A percentile compares a stretch with the other conserved stretches of the same genome.
Conservation (phyloP, 2,888 invertebrate genomes). For the Axea sp. region DNA sequence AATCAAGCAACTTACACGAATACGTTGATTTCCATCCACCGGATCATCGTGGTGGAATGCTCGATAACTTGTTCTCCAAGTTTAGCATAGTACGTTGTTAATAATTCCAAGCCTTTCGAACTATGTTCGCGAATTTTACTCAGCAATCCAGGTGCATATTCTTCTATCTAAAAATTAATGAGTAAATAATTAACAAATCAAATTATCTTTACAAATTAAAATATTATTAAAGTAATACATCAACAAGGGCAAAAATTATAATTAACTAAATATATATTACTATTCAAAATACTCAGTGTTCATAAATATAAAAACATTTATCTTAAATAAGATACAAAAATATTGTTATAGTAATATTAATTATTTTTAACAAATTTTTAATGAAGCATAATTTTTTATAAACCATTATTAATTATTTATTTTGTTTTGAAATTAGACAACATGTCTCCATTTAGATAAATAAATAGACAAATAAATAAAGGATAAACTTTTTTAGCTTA, state of each 20-base stretch:
- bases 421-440: no score
- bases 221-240: not conserved
- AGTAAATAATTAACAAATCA: not conserved
- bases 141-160: constrained; percentile 86
- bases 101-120: constrained; percentile 67
- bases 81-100: constrained; percentile 69
- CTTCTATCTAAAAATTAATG: constrained; percentile 82
- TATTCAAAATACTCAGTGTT: no score
- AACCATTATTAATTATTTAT: no score
- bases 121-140: constrained; percentile 82
- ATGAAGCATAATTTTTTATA: no score
- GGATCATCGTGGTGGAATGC: constrained; percentile 69
- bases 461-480: no score
- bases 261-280: no score
- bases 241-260: no score
- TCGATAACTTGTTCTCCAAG: constrained; percentile 70
- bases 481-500: no score
- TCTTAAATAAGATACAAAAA: constrained; percentile 1
- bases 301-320: not conserved
- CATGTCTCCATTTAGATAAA: no score
- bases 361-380: no score
- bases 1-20: constrained; percentile 92
- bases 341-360: no score
- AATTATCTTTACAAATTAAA: not conserved
- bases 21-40: constrained; percentile 86